Base-by-base conservation (phyloP, 2,797 vertebrate genomes). In the Clarias pachynema region DNA sequence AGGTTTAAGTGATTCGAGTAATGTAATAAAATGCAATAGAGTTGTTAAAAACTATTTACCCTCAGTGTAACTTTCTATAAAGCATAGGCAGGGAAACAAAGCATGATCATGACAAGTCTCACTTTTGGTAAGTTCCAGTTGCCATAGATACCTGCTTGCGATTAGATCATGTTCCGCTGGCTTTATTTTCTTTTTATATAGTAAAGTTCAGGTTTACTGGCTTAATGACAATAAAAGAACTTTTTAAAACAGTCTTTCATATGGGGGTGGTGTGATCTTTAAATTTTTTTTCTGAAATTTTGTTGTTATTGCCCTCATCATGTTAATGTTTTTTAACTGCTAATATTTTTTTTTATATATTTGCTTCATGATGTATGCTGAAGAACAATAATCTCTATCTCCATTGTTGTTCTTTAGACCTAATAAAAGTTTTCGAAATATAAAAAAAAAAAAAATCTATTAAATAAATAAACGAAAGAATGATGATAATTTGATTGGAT, bases 91-190 rank as follows among this genome's bases (percentile, higher is more conserved):
- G 49, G 24, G 24, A 26, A 72, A 14, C 8, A 72, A 16, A 26
- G 3, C n/a, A 53, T 40, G 37, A 37, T 37, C 57, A 40, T 40
- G 56, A 79, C 20, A 34, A 60, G 20, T 78, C 18, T 65, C 3
- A 8, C 29, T 69, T 26, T 49, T 16, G 53, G 8, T 40, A 72
- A 62, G 29, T 88, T 74, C 62, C 70, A 86, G 86, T 91, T 89
- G 87, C 85, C 87, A 78, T 59, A 87, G 87, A 85, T 91, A 81
- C 86, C 56, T 88, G 83, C 81, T 82, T 83, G 89, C 88, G 34
- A 44, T 66, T 75, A 69, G 22, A 65, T 78, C 29, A 40, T 18
- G 4, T 74, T 26, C 57, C 37, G 81, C 24, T 72, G 24, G 37
- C 37, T 56, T 69, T 59, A 18, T 83, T n/a, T 22, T 57, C 24